Conservation (phyloP, 2,888 invertebrate genomes). For the Aphodius granarius region DNA sequence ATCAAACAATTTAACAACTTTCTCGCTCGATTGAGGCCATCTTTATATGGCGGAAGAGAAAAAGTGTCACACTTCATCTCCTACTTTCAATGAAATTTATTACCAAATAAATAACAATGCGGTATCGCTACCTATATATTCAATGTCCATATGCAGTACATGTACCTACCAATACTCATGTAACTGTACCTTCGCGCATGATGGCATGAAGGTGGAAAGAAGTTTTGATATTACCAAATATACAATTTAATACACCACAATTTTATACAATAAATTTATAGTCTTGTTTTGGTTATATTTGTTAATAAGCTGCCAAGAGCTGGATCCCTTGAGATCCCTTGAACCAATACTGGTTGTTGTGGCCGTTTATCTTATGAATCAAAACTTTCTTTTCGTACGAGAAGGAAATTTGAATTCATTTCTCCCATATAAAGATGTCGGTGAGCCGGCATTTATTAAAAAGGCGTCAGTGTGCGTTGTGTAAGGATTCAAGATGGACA, state of each 20-base stretch:
- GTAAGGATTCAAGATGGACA: background rate
- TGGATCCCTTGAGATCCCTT: background rate
- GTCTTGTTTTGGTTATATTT: background rate
- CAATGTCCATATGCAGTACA: background rate
- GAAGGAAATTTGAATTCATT: constrained; percentile 4
- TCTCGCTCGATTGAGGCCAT: background rate
- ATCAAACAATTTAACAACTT: background rate
- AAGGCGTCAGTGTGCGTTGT: background rate
- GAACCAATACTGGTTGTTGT: background rate
- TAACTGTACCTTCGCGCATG: background rate
- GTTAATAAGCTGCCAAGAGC: background rate
- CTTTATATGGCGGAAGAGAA: background rate
- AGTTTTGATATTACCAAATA: background rate
- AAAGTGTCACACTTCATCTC: background rate
- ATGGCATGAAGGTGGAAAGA: background rate
- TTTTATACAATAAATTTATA: too few species aligned
- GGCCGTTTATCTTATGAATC: background rate
- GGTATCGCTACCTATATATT: background rate
- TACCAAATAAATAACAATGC: background rate
- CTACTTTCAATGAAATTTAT: background rate
- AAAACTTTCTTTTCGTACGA: constrained; percentile 11
- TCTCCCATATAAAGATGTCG: background rate
- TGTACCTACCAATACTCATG: background rate
- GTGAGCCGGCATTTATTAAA: background rate
- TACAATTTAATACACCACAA: too few species aligned